Conservation (phyloP, 2,797 vertebrate genomes). For the Masticophis lateralis region DNA sequence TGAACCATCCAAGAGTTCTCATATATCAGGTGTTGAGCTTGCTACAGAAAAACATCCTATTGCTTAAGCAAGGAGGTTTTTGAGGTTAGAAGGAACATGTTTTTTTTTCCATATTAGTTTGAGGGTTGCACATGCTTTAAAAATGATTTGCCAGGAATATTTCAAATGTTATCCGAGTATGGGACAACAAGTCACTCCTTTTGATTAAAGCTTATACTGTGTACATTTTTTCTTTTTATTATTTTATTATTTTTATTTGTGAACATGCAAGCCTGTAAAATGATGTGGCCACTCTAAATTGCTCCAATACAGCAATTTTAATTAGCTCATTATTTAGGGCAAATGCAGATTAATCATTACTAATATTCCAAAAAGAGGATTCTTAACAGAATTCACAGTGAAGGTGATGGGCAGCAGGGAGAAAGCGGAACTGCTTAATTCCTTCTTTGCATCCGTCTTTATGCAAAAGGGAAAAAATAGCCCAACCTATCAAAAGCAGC, state of each 20-base stretch:
- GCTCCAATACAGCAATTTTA: background rate
- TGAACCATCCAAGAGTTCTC: no score
- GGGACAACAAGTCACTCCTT: background rate
- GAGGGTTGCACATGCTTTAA: background rate
- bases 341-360: background rate
- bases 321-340: background rate
- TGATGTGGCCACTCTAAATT: background rate
- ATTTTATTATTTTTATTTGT: background rate
- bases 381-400: background rate
- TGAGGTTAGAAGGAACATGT: background rate
- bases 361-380: background rate
- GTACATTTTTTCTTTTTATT: background rate
- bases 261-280: background rate
- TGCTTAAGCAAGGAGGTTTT: background rate
- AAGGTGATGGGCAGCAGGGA: background rate
- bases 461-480: background rate
- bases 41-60: background rate
- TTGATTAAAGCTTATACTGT: background rate
- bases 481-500: background rate
- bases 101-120: background rate
- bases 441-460: background rate
- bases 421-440: background rate
- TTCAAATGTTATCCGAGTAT: background rate
- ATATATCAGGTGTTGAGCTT: background rate
- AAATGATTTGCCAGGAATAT: background rate